Conservation (phyloP, 2,797 vertebrate species). For the Coendou prehensilis region DNA sequence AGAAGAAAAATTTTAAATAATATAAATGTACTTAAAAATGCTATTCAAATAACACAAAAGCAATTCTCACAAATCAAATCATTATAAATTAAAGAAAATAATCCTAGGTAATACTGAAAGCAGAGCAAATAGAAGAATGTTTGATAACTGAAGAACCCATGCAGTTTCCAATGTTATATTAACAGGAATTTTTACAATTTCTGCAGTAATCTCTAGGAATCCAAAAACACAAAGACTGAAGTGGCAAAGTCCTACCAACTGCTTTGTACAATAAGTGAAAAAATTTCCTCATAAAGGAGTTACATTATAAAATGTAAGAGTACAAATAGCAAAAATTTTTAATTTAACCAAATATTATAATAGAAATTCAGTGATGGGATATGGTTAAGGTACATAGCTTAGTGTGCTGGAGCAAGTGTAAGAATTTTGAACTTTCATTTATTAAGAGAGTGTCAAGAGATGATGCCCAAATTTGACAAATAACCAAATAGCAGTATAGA, state of each 20-base stretch:
- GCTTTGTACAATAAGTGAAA: background rate
- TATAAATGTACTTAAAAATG: background rate
- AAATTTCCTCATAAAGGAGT: no score
- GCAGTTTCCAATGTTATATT: background rate
- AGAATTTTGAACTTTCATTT: background rate
- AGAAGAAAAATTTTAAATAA: background rate
- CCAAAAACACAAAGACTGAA: background rate
- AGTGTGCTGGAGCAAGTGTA: background rate
- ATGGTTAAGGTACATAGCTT: background rate
- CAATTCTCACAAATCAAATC: background rate
- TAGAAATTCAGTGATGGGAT: background rate
- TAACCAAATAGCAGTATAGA: background rate
- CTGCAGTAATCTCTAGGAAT: background rate
- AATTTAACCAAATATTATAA: background rate
- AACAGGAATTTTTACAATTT: background rate
- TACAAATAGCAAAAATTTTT: background rate
- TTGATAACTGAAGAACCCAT: background rate
- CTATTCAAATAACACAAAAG: background rate
- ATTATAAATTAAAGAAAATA: background rate
- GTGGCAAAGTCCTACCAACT: background rate
- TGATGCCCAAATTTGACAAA: background rate
- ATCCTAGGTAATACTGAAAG: background rate
- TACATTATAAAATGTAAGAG: background rate
- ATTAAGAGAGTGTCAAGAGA: background rate
- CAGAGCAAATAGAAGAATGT: background rate